Conservation (phyloP, 2,888 invertebrate species). For the Eugnorisma glareosa region DNA sequence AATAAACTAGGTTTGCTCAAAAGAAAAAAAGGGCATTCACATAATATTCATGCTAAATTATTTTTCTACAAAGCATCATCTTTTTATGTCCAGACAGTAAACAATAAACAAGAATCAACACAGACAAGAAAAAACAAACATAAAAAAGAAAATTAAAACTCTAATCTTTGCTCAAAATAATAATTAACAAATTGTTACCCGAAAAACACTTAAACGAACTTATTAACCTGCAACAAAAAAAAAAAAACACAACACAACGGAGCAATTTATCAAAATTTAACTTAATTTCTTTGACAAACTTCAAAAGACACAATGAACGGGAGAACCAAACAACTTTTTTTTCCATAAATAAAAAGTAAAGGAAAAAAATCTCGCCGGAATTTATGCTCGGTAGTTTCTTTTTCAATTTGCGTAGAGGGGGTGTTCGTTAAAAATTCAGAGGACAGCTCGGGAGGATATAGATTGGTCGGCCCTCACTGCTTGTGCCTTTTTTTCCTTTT, state of each 20-base stretch:
- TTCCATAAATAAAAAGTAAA: conserved; percentile 28
- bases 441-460: conserved; percentile 66
- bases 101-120: conserved; percentile 22
- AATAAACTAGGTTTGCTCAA: not conserved
- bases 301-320: conserved; percentile 70
- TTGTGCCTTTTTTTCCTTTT: conserved; percentile 51
- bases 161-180: conserved; percentile 48
- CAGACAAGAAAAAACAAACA: conserved; percentile 13
- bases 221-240: conserved; percentile 56
- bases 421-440: conserved; percentile 84
- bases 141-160: conserved; percentile 29
- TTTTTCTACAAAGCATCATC: not conserved
- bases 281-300: conserved; percentile 77
- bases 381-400: conserved; percentile 83
- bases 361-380: conserved; percentile 77
- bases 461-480: conserved; percentile 60
- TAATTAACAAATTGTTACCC: conserved; percentile 49
- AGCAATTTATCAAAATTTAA: conserved; percentile 74
- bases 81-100: conserved; percentile 30
- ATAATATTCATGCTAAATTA: not conserved
- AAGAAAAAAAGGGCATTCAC: not conserved
- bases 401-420: conserved; percentile 80
- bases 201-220: conserved; percentile 56
- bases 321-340: conserved; percentile 51
- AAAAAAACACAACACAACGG: conserved; percentile 34